A percentile compares a stretch with the other conserved stretches of the same genome.
phyloP scores from a whole-genome alignment of 2,113 vertebrate genomes.

The Scomber colias region DNA sequence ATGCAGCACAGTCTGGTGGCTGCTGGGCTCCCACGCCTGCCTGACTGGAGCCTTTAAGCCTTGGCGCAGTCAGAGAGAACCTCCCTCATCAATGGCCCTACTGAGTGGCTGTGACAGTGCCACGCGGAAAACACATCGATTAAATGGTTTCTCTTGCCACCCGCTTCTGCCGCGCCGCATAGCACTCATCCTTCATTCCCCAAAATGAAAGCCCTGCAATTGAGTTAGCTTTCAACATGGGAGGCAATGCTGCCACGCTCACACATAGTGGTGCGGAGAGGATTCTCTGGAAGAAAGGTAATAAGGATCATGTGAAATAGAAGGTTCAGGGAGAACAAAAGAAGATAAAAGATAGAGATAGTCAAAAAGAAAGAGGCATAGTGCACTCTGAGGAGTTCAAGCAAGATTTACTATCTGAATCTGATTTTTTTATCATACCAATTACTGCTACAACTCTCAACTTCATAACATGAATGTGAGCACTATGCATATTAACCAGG shows the following conservation, averaged over 20 bases:
- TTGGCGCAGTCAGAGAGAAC: constrained; percentile 66
- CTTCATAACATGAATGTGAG: neutral
- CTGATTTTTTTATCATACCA: constrained; percentile 35
- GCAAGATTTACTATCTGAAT: constrained; percentile 34
- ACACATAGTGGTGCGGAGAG: constrained; percentile 17
- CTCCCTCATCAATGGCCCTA: constrained; percentile 75
- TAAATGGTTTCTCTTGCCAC: constrained; percentile 68
- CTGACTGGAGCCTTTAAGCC: constrained; percentile 79
- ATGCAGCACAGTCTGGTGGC: constrained; percentile 75
- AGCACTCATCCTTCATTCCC: constrained; percentile 62
- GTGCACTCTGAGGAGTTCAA: constrained; percentile 23
- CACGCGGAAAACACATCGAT: constrained; percentile 74
- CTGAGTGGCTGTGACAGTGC: constrained; percentile 72
- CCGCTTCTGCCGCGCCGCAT: constrained; percentile 40
- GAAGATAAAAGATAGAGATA: constrained; percentile 17
- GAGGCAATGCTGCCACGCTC: constrained; percentile 58
- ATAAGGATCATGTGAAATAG: constrained; percentile 39
- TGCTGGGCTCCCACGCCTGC: constrained; percentile 71
- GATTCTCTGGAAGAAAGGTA: constrained; percentile 51
- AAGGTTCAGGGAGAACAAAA: constrained; percentile 17
- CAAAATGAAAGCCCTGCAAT: constrained; percentile 68
- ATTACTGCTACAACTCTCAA: constrained; percentile 13
- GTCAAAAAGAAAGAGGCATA: neutral
- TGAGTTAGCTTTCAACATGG: constrained; percentile 69
- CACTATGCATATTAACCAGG: constrained; percentile 20